Evolutionary conservation across 1,140 invertebrate genomes (phyloP).

Genomic region (Polypedilum pembai): DNA sequence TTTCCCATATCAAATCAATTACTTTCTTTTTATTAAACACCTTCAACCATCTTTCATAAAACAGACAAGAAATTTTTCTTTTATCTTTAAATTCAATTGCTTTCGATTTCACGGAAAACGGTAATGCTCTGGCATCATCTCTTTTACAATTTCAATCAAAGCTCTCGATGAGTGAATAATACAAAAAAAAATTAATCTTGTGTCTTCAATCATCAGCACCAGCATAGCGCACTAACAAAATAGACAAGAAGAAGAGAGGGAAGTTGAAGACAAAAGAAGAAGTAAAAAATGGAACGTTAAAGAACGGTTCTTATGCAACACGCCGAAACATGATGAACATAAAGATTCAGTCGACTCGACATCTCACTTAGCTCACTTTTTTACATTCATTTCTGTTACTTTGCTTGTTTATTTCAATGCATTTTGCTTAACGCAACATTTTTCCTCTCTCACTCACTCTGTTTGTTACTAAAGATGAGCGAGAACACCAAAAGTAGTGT

Average conservation of each 20-base stretch:
- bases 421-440: background rate
- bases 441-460: too few relatives aligned
- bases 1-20: too few relatives aligned
- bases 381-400: background rate
- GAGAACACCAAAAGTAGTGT: background rate
- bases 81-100: constrained; percentile 3
- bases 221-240: background rate
- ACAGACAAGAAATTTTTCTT: background rate
- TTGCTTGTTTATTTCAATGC: background rate
- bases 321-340: background rate
- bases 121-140: background rate
- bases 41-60: background rate
- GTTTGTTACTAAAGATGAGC: background rate
- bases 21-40: background rate
- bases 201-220: background rate
- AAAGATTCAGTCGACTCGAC: background rate
- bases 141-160: too few relatives aligned
- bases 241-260: background rate
- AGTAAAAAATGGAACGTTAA: constrained; percentile 5
- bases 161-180: background rate
- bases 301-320: constrained; percentile 26
- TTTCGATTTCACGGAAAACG: constrained; percentile 25
- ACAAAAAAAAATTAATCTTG: background rate
- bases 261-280: background rate
- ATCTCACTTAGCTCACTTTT: background rate